phyloP scores from a whole-genome alignment of 2,888 invertebrate genomes.

The Idaea straminata region DNA sequence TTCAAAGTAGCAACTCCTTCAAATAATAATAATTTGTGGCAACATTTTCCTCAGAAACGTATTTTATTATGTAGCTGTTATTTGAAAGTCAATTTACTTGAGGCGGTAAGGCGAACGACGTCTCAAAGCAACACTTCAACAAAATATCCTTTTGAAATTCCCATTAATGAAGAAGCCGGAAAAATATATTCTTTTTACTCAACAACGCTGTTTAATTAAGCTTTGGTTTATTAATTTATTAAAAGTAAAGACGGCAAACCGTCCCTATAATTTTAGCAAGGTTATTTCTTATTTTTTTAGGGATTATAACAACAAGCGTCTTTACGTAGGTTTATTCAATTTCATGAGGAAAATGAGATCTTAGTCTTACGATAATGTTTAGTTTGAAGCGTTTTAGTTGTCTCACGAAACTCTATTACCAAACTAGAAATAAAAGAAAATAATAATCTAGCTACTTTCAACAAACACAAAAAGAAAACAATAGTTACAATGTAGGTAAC shows the following conservation, averaged over 20 bases:
- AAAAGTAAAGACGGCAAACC: conserved; percentile 8
- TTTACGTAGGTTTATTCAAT: neutral
- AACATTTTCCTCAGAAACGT: conserved; percentile 33
- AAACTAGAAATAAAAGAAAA: neutral
- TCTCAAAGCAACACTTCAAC: conserved; percentile 46
- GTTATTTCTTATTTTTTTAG: neutral
- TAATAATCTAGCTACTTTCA: neutral
- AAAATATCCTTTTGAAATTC: conserved; percentile 47
- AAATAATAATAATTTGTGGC: conserved; percentile 18
- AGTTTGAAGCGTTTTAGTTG: neutral
- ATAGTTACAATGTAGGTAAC: neutral
- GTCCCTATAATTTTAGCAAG: conserved; percentile 7
- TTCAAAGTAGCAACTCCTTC: conserved; percentile 13
- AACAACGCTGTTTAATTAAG: conserved; percentile 15
- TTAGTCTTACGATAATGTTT: neutral
- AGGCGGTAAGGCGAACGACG: conserved; percentile 34
- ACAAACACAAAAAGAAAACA: neutral
- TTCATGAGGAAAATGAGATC: neutral
- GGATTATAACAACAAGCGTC: neutral
- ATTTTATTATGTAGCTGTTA: conserved; percentile 45
- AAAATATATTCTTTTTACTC: conserved; percentile 37
- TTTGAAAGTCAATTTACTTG: conserved; percentile 52
- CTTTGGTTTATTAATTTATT: conserved; percentile 21
- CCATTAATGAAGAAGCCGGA: conserved; percentile 39
- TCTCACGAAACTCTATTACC: neutral